Evolutionary conservation across 2,797 vertebrate genomes (phyloP).

Genomic region (Enoplosus armatus): DNA sequence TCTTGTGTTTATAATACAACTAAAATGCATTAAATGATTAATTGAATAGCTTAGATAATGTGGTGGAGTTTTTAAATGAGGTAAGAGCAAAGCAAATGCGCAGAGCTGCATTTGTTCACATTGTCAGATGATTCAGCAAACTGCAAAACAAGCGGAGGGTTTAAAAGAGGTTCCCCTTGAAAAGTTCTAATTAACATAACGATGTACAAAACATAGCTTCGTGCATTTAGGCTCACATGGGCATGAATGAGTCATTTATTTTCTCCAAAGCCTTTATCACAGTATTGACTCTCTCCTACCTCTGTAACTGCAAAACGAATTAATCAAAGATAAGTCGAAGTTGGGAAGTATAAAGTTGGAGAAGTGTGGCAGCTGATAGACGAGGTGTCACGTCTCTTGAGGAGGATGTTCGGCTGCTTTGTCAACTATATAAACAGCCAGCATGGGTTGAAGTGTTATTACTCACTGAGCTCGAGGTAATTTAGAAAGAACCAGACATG

Average conservation of each 20-base stretch:
- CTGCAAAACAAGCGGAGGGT: slow-evolving; percentile 1
- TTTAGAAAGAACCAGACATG: slow-evolving; percentile 41
- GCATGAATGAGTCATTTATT: slow-evolving; percentile 22
- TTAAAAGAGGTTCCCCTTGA: slow-evolving; percentile 5
- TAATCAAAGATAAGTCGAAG: slow-evolving; percentile 66
- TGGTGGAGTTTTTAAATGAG: slow-evolving; percentile 27
- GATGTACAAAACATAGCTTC: slow-evolving; percentile 22
- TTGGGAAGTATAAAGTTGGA: slow-evolving; percentile 44
- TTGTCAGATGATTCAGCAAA: slow-evolving; percentile 36
- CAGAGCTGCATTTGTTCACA: slow-evolving; percentile 15
- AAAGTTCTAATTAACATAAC: slow-evolving; percentile 32
- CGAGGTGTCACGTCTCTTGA: slow-evolving; percentile 37
- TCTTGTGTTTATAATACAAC: slow-evolving; percentile 35
- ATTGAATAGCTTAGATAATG: slow-evolving; percentile 31
- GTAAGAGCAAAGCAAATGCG: slow-evolving; percentile 35
- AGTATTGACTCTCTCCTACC: slow-evolving; percentile 67
- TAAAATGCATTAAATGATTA: slow-evolving; percentile 43
- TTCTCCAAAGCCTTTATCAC: slow-evolving; percentile 43
- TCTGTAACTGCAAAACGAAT: slow-evolving; percentile 55
- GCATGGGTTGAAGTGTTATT: slow-evolving; percentile 48
- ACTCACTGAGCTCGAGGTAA: slow-evolving; percentile 44
- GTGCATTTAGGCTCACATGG: slow-evolving; percentile 30
- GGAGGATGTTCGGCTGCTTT: slow-evolving; percentile 35
- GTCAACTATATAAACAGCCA: slow-evolving; percentile 34
- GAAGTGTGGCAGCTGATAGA: slow-evolving; percentile 54